phyloP scores from a whole-genome alignment of 2,888 invertebrate species.

The Rutpela maculata region DNA sequence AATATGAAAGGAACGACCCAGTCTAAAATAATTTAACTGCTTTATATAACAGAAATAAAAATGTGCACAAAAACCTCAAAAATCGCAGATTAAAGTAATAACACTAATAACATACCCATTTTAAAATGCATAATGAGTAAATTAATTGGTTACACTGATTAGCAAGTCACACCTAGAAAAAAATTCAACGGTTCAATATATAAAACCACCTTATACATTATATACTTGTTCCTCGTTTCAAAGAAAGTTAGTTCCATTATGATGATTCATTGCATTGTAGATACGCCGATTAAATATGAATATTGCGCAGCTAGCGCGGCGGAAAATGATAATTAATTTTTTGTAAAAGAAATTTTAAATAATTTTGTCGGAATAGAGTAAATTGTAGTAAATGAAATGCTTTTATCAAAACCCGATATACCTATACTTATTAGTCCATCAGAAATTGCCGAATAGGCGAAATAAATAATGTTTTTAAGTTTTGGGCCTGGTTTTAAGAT shows the following conservation, averaged over 20 bases:
- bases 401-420: too few relatives aligned
- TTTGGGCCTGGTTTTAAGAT: too few relatives aligned
- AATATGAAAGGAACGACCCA: too few relatives aligned
- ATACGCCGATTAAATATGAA: neutral
- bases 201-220: constrained; percentile 9
- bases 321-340: neutral
- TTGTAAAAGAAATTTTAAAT: neutral
- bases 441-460: too few relatives aligned
- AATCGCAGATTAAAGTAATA: neutral
- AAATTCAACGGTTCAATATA: constrained; percentile 16
- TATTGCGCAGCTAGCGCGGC: neutral
- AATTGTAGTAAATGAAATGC: neutral
- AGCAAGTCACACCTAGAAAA: neutral
- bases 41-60: constrained; percentile 6
- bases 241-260: constrained; percentile 15
- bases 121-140: constrained; percentile 5
- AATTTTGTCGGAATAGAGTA: neutral
- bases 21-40: neutral
- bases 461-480: too few relatives aligned
- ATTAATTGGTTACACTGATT: constrained; percentile 5
- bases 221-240: constrained; percentile 14
- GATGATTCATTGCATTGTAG: neutral
- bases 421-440: too few relatives aligned
- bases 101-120: neutral
- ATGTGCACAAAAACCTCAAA: neutral